phyloP scores from a whole-genome alignment of 1,140 invertebrate species.

The Temnothorax curvispinosus region DNA sequence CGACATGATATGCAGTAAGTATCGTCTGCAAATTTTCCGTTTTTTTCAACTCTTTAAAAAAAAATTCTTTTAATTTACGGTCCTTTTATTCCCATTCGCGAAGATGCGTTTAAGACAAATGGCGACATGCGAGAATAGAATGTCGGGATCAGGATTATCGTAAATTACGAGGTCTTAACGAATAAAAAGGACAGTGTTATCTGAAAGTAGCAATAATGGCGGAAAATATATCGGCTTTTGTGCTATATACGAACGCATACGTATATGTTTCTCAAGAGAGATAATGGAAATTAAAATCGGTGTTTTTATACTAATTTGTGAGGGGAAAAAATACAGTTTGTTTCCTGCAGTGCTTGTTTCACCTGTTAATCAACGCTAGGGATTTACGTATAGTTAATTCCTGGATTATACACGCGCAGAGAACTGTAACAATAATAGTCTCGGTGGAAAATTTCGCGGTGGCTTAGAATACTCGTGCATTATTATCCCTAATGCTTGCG shows the following conservation, averaged over 20 bases:
- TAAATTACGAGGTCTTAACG: conserved; percentile 27
- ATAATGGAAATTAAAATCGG: conserved; percentile 31
- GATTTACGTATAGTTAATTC: conserved; percentile 38
- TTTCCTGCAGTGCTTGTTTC: conserved; percentile 7
- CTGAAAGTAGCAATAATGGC: conserved; percentile 25
- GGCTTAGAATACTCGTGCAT: conserved; percentile 10
- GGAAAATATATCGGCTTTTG: background rate
- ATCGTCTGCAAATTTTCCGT: background rate
- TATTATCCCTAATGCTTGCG: conserved; percentile 10
- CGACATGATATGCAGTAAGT: no score
- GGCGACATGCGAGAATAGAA: conserved; percentile 5
- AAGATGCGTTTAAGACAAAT: conserved; percentile 16
- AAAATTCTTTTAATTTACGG: background rate
- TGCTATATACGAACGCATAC: background rate
- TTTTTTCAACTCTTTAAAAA: background rate
- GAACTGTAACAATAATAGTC: conserved; percentile 35
- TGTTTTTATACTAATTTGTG: conserved; percentile 29
- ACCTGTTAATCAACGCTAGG: conserved; percentile 23
- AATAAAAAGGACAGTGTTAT: conserved; percentile 16
- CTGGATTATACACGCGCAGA: conserved; percentile 11
- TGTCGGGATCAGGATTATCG: conserved; percentile 24
- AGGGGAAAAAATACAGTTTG: conserved; percentile 28
- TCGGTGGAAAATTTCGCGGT: background rate
- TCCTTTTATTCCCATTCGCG: background rate
- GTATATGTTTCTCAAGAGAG: background rate